Evolutionary conservation across 1,140 invertebrate genomes (phyloP), one percentile per base, ranked within the genome.

Genomic region (Cydia pomonella): DNA sequence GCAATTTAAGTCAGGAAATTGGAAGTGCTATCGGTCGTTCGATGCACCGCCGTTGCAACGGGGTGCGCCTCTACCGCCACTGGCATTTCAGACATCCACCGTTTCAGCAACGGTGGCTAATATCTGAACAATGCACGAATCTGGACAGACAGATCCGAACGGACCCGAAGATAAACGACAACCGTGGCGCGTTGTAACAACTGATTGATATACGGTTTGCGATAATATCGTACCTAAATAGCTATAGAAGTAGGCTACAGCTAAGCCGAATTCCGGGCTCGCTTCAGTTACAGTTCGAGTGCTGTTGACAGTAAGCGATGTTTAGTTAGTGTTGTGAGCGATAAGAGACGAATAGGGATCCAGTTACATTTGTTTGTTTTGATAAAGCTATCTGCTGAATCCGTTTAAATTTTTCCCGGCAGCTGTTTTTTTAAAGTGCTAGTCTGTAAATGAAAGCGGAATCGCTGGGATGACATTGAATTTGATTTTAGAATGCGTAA

Each of bases 1-100:
- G 87, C 89, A 93, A 93, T 93, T 90, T 90, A 90, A 89, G 90
- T 90, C 89, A 90, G 91, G 90, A 93, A 93, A 93, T 93, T 93
- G 91, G 89, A 90, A 91, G 88, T 82, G 86, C 89, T 91, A 93
- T 90, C 87, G 88, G 84, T 80, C 86, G 82, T 81, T 84, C 85
- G 84, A 78, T 87, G 82, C 84, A 77, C 84, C 79, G 80, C 84
- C 79, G 80, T 77, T 87, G 86, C 86, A 87, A 84, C 85, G 77
- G 80, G 53, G 83, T 84, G 83, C 83, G 82, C 80, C 71, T 79
- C 82, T 84, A 81, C 83, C 80, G 78, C 62, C 83, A 82, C 86
- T 85, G 87, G 89, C 82, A 92, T 91, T 91, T 88, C 83, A 89
- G 84, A 92, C 86, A 91, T 91, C 88, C 84, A 92, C 86, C 82